Evolutionary conservation across 2,113 vertebrate species (phyloP).

Genomic region (Nothobranchius kuhntae): DNA sequence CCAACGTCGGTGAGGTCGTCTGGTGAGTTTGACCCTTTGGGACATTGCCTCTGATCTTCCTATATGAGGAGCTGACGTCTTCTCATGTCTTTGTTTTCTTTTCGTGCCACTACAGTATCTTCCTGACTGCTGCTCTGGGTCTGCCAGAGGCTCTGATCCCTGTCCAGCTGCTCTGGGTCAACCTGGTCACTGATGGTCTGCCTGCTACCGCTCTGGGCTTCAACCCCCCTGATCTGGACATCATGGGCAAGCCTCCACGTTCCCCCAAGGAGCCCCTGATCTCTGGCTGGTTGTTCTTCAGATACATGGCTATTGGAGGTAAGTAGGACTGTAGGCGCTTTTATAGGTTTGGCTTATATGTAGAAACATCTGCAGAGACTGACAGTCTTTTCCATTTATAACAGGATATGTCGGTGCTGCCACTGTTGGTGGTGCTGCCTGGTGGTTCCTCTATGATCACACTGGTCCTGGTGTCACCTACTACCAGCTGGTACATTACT

Average conservation of each 20-base stretch:
- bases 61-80: background rate
- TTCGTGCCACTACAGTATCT: constrained; percentile 81
- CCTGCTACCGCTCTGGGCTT: constrained; percentile 93
- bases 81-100: background rate
- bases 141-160: constrained; percentile 93
- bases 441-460: constrained; percentile 89
- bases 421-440: constrained; percentile 88
- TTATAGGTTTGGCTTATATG: constrained; percentile 2
- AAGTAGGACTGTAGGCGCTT: constrained; percentile 5
- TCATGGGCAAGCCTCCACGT: constrained; percentile 91
- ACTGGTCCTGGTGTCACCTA: constrained; percentile 83
- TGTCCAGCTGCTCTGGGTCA: constrained; percentile 92
- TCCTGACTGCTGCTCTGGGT: constrained; percentile 91
- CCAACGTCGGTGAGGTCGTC: constrained; percentile 94
- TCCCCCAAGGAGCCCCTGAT: constrained; percentile 92
- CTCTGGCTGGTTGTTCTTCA: constrained; percentile 95
- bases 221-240: constrained; percentile 93
- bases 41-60: background rate
- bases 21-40: constrained; percentile 80
- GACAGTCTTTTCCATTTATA: background rate
- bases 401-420: constrained; percentile 90
- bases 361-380: background rate
- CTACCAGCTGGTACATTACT: constrained; percentile 84
- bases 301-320: constrained; percentile 93
- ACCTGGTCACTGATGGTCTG: constrained; percentile 92